Base-by-base conservation (phyloP, 2,113 vertebrate species). In the Egretta garzetta region DNA sequence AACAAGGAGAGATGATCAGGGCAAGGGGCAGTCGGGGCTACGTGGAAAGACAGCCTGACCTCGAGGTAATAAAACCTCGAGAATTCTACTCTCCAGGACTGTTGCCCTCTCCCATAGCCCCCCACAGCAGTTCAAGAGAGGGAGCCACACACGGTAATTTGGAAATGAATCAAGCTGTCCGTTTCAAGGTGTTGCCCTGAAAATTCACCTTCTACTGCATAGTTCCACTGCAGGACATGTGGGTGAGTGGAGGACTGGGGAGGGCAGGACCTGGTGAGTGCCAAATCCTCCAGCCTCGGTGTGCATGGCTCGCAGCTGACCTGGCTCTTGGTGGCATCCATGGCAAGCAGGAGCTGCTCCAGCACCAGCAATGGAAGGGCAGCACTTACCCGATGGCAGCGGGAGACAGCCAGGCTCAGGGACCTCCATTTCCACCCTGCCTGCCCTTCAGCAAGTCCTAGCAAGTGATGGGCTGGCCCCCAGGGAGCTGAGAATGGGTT, bases 201-300 rank as follows among this genome's bases (percentile, higher is more conserved):
- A 72, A 84, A 86, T 73, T 49, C 35, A 7, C 28, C 60, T 83
- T 76, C 35, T 16, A 9, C 14, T 1, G 1, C 6, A 12, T 1
- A 24, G 13, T 43, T 62, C 17, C 17, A 59, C 13, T 0, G 1
- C 0, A 6, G 47, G 62, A 30, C 0, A 37, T 0, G 2, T 1
- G n/a, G 20, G 37, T 74, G 62, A 20, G 19, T 55, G 53, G 39
- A 82, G 71, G 64, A 12, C 35, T 2, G 17, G 41, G 41, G 43
- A 62, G 60, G 53, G 33, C 75, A 94, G 49, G 35, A 64, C 6
- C 35, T 45, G 52, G 37, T 33, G 56, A 14, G 26, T 12, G 22
- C 45, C 6, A 2, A 52, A 33, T 8, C 18, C 37, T 66, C 68
- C 1, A 1, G 17, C 56, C 60, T 39, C 3, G 0, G 22, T 47